phyloP scores from a whole-genome alignment of 2,797 vertebrate genomes.

The Steatocranus sp. region DNA sequence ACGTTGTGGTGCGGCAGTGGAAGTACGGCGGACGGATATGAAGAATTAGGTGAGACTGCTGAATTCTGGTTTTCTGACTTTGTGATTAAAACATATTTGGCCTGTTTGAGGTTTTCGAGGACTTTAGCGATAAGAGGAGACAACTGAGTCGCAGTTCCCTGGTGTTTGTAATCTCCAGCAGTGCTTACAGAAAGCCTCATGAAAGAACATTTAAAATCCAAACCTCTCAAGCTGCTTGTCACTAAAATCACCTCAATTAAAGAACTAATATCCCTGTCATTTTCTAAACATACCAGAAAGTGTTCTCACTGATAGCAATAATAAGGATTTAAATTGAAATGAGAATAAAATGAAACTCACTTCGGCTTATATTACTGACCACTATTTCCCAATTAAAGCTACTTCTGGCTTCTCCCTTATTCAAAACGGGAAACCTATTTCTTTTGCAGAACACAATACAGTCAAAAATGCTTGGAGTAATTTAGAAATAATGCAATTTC shows the following conservation, averaged over 20 bases:
- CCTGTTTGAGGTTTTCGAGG: neutral
- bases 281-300: neutral
- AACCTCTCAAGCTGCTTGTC: neutral
- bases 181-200: neutral
- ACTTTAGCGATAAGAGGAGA: neutral
- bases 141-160: neutral
- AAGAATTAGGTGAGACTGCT: conserved; percentile 79
- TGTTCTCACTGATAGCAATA: neutral
- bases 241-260: neutral
- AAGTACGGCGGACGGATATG: conserved; percentile 38
- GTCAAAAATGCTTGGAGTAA: neutral
- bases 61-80: neutral
- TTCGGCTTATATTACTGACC: neutral
- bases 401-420: neutral
- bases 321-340: neutral
- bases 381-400: neutral
- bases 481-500: neutral
- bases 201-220: neutral
- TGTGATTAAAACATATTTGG: neutral
- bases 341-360: neutral
- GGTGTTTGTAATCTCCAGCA: neutral
- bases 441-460: neutral
- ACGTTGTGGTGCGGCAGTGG: conserved; percentile 89
- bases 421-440: neutral
- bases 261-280: neutral